Conservation (phyloP, 2,888 invertebrate species). For the Auanema freiburgensis region DNA sequence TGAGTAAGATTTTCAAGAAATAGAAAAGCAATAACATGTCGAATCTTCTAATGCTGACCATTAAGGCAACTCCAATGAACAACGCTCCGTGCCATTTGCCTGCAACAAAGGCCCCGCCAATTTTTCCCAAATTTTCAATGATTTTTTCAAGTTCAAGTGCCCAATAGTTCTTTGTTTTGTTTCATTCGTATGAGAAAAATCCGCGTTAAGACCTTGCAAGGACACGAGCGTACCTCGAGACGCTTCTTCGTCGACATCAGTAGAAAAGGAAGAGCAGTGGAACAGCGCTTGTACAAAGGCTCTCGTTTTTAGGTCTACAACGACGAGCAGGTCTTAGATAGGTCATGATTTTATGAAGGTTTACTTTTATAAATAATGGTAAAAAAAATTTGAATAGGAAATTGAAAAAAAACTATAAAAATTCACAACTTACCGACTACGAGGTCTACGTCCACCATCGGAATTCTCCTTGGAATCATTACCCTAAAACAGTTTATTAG, state of each 20-base stretch:
- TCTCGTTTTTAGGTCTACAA: constrained; percentile 22
- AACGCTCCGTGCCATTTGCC: constrained; percentile 19
- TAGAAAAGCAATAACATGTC: background rate
- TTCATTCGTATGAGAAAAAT: background rate
- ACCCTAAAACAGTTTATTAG: constrained; percentile 10
- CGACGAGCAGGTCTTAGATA: constrained; percentile 13
- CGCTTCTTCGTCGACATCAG: background rate
- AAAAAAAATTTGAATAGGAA: background rate
- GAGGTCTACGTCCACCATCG: constrained; percentile 2
- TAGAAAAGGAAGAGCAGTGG: constrained; percentile 2
- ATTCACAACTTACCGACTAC: constrained; percentile 8
- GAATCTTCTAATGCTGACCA: too few species aligned
- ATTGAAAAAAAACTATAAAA: background rate
- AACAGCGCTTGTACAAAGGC: constrained; percentile 8
- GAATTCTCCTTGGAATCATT: constrained; percentile 9
- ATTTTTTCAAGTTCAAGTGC: background rate
- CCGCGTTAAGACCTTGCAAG: constrained; percentile 4
- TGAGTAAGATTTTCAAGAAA: background rate
- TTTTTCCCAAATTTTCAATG: background rate
- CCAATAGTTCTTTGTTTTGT: background rate
- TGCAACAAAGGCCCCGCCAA: constrained; percentile 15
- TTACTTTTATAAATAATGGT: background rate
- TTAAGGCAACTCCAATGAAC: background rate
- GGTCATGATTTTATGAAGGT: background rate
- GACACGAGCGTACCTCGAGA: constrained; percentile 23